These are phyloP conservation scores for Willisornis vidua DNA, from an alignment of 2,113 vertebrate genomes.

Conservation along the genomic window DNA sequence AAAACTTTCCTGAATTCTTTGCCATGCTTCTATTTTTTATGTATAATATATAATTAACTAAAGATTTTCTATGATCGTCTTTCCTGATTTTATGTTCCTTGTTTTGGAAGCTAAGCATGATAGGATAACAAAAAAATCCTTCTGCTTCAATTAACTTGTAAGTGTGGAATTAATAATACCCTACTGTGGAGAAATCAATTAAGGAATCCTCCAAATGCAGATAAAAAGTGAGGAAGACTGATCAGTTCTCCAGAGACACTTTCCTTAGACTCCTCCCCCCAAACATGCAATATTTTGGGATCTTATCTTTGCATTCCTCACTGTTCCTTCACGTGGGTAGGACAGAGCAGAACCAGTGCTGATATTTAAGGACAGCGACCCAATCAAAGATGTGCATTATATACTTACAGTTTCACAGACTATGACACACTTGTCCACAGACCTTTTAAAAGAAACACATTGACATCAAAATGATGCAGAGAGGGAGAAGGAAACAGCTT, in stretches of 20 bases:
- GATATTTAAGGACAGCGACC: not conserved
- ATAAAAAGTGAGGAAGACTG: not conserved
- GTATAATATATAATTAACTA: not conserved
- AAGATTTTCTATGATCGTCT: not conserved
- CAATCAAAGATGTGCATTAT: not conserved
- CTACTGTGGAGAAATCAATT: not conserved
- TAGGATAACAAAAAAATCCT: not conserved
- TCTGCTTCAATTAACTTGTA: rapidly evolving
- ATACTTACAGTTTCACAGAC: constrained; percentile 84
- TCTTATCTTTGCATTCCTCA: not conserved
- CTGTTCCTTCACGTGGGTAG: not conserved
- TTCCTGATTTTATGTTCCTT: not conserved
- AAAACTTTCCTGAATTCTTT: not conserved
- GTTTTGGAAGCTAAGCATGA: not conserved
- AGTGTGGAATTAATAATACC: not conserved
- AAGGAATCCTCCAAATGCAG: not conserved
- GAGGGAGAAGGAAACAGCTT: not conserved
- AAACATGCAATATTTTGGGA: not conserved
- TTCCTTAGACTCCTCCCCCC: not conserved
- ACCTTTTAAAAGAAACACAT: constrained; percentile 75
- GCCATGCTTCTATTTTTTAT: not conserved
- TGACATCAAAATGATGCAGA: not conserved
- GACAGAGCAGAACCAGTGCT: not conserved
- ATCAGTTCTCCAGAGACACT: not conserved
- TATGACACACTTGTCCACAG: constrained; percentile 87